Conservation (phyloP, 2,113 vertebrate genomes). For the Pelvicachromis taeniatus region DNA sequence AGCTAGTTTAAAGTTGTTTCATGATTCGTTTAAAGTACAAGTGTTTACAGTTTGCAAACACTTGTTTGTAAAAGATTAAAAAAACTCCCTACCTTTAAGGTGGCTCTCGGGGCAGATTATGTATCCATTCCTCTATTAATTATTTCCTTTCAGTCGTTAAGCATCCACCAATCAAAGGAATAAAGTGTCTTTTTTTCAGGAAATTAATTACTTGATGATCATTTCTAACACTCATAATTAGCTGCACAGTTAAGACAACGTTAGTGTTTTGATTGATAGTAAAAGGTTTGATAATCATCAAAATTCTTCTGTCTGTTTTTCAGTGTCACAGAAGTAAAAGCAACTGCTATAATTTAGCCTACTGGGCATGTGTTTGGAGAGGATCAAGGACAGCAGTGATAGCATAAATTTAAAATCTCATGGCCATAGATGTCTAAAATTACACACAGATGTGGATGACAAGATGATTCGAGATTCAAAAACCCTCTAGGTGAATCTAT, state of each 20-base stretch:
- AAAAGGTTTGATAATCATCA: not conserved
- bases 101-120: not conserved
- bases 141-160: not conserved
- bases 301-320: not conserved
- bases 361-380: accelerated
- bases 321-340: not conserved
- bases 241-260: not conserved
- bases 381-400: not conserved
- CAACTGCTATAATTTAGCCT: not conserved
- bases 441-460: not conserved
- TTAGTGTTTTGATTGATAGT: not conserved
- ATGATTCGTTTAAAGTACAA: not conserved
- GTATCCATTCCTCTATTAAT: not conserved
- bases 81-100: not conserved
- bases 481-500: not conserved
- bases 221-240: not conserved
- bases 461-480: not conserved
- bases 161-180: not conserved
- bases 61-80: not conserved
- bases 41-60: not conserved
- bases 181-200: not conserved
- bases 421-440: not conserved
- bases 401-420: not conserved
- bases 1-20: not conserved
- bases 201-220: not conserved